Evolutionary conservation across 2,888 invertebrate species (phyloP).

Genomic region (Dynastes tityus): DNA sequence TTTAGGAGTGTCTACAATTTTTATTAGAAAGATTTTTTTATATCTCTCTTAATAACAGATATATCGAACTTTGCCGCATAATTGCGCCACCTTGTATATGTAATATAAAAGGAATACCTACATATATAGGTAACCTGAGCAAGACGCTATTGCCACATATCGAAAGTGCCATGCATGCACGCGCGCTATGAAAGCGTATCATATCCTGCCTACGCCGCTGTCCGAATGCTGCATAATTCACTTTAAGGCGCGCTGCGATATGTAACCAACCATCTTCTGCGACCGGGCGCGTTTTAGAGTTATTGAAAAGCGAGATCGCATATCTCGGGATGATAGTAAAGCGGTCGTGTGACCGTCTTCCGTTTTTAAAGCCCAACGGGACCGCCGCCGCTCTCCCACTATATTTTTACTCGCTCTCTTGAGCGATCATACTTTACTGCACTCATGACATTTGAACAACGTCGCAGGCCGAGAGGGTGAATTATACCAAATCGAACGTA

Average conservation of each 20-base stretch:
- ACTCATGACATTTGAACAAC: slow-evolving; percentile 48
- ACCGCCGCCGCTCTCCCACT: slow-evolving; percentile 19
- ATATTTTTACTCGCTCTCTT: slow-evolving; percentile 48
- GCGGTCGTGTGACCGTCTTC: slow-evolving; percentile 57
- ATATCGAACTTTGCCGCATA: too few relatives aligned
- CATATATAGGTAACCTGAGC: too few relatives aligned
- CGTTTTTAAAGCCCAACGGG: slow-evolving; percentile 51
- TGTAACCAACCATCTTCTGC: slow-evolving; percentile 30
- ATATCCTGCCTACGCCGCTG: slow-evolving; percentile 31
- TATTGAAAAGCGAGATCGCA: slow-evolving; percentile 69
- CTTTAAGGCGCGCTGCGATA: slow-evolving; percentile 34
- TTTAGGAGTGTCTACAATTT: too few relatives aligned
- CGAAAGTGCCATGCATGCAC: background rate
- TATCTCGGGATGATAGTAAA: slow-evolving; percentile 68
- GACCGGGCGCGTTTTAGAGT: slow-evolving; percentile 66
- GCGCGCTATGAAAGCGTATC: background rate
- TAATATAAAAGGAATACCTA: too few relatives aligned
- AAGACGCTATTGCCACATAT: too few relatives aligned
- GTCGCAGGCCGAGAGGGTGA: slow-evolving; percentile 32
- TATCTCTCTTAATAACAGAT: too few relatives aligned
- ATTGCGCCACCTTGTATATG: too few relatives aligned
- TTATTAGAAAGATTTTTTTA: too few relatives aligned
- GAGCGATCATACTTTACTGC: slow-evolving; percentile 53
- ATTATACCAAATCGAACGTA: slow-evolving; percentile 28
- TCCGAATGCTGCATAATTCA: slow-evolving; percentile 45